Evolutionary conservation across 2,113 vertebrate genomes (phyloP).

Genomic region (Sebastes schlegelii): DNA sequence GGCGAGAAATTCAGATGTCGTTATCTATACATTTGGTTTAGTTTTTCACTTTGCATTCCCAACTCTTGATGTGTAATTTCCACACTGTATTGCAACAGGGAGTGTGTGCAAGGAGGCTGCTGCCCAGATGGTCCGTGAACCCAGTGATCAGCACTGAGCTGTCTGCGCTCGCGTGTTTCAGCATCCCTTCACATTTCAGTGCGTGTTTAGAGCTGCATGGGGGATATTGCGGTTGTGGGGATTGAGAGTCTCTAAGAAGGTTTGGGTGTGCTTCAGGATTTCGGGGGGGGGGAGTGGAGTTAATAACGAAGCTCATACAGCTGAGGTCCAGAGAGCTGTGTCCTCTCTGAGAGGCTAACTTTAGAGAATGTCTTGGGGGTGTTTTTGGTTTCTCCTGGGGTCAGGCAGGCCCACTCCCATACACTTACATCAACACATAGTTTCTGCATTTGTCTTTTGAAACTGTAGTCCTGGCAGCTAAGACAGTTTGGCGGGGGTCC

Average conservation of each 20-base stretch:
- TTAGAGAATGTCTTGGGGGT: conserved; percentile 55
- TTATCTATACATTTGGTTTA: conserved; percentile 57
- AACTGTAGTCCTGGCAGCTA: conserved; percentile 70
- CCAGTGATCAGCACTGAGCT: conserved; percentile 53
- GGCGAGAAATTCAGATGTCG: conserved; percentile 50
- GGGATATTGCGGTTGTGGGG: conserved; percentile 64
- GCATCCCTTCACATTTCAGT: conserved; percentile 61
- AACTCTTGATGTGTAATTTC: conserved; percentile 43
- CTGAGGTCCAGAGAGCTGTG: conserved; percentile 48
- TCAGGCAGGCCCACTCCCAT: conserved; percentile 69
- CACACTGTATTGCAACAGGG: conserved; percentile 41
- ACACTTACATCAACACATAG: conserved; percentile 82
- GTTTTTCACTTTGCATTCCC: conserved; percentile 54
- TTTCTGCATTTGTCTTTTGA: conserved; percentile 81
- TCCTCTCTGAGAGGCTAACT: conserved; percentile 65
- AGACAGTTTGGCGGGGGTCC: conserved; percentile 70
- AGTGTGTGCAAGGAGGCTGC: conserved; percentile 54
- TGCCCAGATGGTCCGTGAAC: conserved; percentile 76
- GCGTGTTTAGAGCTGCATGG: conserved; percentile 64
- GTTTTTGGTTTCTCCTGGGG: conserved; percentile 45
- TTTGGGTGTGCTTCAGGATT: conserved; percentile 48
- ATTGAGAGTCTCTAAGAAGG: conserved; percentile 55
- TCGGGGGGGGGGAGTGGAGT: neutral
- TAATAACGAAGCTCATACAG: conserved; percentile 58
- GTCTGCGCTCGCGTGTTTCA: conserved; percentile 62